Evolutionary conservation across 2,888 invertebrate genomes (phyloP), one percentile per base, ranked within the genome.

Genomic region (Pandemis heparana): DNA sequence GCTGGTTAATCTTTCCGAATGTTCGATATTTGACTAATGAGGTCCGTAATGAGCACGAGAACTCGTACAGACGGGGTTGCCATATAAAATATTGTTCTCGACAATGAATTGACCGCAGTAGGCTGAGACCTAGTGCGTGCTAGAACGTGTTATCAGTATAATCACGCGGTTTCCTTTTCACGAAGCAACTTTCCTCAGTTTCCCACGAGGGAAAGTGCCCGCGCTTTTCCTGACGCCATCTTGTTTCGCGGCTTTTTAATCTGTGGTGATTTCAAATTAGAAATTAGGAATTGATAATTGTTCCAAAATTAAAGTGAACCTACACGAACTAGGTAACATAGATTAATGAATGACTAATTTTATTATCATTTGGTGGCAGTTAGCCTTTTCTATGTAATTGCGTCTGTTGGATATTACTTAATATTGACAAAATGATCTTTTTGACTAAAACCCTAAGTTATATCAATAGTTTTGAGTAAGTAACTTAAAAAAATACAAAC

Each of bases 191-290:
- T 93, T 92, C 93, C 91, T 92, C 88, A 88, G 90, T 91, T 94
- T 94, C 94, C 92, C 92, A 91, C 90, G 88, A 89, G 92, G 91
- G 93, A 94, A 93, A 92, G 92, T 92, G 89, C 85, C 84, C 85
- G 89, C 92, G 90, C 92, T 94, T 94, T 94, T 94, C 94, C 92
- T 90, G 82, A 48, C 91, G 93, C 94, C 93, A 94, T 94, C 86
- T 93, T 92, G 86, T 77, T 82, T 81, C 75, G 81, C 61, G 67
- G 74, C 71, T 69, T 71, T 69, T 62, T 59, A 65, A 71, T 71
- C 71, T 71, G 74, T 67, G 23, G 53, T 62, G 64, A 59, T 63
- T 68, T 68, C 38, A 63, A 70, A 68, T 72, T 70, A 51, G 23
- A 38, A 68, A 68, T 43, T 14, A 4, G 23, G 23, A 32, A 32